Evolutionary conservation across 2,888 invertebrate species (phyloP), one percentile per base, ranked within the genome.

Genomic region (Arge pagana): DNA sequence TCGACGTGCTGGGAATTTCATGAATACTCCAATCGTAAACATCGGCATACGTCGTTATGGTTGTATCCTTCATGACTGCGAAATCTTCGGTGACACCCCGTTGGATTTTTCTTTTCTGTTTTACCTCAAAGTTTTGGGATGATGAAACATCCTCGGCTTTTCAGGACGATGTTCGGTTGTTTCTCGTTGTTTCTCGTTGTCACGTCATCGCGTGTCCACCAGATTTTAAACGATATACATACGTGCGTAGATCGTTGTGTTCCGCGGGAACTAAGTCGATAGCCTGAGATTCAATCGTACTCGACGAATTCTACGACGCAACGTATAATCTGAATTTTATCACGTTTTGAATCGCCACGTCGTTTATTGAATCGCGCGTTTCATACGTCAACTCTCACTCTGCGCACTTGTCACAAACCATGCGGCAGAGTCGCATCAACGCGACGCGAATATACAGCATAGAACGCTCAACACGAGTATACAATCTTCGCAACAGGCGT

Each of bases 1-100:
- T 62, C 23, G 70, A 68, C 23, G 68, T 66, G 48, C 64, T 62
- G 23, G 69, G 63, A 8, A 61, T 59, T 39, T 63, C 63, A 39
- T 59, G 63, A 43, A 56, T 55, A 35, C 26, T 45, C 45, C 45
- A 45, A n/a, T 45, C 10, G 56, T 72, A 72, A 48, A 72, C 72
- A 60, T 72, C 71, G 30, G 71, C 71, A 48, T 62, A 66, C 16
- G 67, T 72, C 54, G 62, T 62, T 33, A 71, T 64, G 33, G 63
- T 71, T 19, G 68, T 65, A 56, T 70, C 66, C 53, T 60, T 66
- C 71, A 72, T 71, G 6, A 19, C 11, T n/a, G 39, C 19, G 18
- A 21, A 15, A 11, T 8, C 11, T 23, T 13, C 21, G n/a, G 41
- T 42, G 24, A 31, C 28, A 11, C 11, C 42, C 31, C 48, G 21